phyloP scores from a whole-genome alignment of 2,797 vertebrate species.

The Eutrigla gurnardus region DNA sequence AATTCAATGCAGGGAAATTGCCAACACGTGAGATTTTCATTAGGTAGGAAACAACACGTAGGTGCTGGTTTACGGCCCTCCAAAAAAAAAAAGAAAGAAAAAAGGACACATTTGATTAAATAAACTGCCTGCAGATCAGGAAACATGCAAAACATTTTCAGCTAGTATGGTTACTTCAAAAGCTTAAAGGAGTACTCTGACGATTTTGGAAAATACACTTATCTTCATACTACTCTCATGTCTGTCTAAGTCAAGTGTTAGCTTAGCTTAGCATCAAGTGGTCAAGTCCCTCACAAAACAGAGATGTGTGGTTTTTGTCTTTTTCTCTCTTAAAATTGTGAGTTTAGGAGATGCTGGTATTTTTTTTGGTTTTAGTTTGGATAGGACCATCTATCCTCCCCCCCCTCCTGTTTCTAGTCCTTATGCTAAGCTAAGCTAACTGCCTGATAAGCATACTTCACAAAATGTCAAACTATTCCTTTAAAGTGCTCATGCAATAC shows the following conservation, averaged over 20 bases:
- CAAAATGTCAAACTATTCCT: constrained; percentile 14
- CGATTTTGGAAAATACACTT: neutral
- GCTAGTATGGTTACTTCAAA: neutral
- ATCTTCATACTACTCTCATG: neutral
- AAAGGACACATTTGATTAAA: neutral
- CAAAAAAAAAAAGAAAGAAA: neutral
- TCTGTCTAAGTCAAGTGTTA: neutral
- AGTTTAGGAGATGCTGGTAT: neutral
- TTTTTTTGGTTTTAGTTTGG: neutral
- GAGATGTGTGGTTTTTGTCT: neutral
- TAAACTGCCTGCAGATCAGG: neutral
- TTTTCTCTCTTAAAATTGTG: neutral
- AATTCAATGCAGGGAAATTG: neutral
- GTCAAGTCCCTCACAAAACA: neutral
- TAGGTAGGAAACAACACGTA: neutral
- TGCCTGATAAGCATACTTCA: neutral
- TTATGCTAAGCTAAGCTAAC: neutral
- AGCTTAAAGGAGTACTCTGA: neutral
- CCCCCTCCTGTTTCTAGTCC: neutral
- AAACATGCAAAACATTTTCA: constrained; percentile 6
- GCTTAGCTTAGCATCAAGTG: neutral
- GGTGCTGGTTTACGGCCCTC: neutral
- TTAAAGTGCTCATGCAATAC: constrained; percentile 53
- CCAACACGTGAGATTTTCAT: too few relatives aligned
- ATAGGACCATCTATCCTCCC: neutral